Conservation (phyloP, 1,140 invertebrate species). For the Drosophila subobscura region DNA sequence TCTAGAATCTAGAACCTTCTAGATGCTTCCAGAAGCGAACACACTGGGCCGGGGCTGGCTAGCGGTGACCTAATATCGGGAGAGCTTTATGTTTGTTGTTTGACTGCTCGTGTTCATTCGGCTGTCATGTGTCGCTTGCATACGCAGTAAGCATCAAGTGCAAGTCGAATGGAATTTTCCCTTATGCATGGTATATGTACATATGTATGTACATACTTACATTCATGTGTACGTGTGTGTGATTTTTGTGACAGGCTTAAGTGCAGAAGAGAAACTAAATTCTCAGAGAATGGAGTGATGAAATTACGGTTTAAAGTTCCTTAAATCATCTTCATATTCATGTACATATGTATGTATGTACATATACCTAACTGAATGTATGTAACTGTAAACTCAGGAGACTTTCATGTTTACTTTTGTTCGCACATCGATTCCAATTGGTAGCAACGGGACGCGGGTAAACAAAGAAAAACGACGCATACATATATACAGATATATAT, state of each 20-base stretch:
- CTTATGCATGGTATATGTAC: conserved; percentile 42
- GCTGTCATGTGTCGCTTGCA: conserved; percentile 33
- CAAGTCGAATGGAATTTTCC: conserved; percentile 78
- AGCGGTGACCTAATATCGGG: conserved; percentile 43
- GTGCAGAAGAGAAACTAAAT: not conserved
- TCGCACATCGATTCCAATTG: conserved; percentile 11
- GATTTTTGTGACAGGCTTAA: conserved; percentile 45
- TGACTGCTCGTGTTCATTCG: not conserved
- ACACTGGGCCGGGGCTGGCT: no score
- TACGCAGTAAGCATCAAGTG: conserved; percentile 55
- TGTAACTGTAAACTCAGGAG: no score
- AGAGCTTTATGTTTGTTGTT: not conserved
- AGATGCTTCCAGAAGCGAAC: conserved; percentile 38
- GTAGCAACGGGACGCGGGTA: conserved; percentile 17
- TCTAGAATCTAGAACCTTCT: no score
- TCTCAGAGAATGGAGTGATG: no score
- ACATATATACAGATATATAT: no score
- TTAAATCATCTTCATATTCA: no score
- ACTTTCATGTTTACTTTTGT: no score
- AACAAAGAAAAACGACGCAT: conserved; percentile 22
- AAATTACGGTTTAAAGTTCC: no score
- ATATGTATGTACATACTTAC: conserved; percentile 2
- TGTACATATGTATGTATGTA: no score
- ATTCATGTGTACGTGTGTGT: conserved; percentile 7
- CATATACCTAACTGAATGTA: no score